Evolutionary conservation across 2,113 vertebrate species (phyloP).

Genomic region (Lasiurus borealis): DNA sequence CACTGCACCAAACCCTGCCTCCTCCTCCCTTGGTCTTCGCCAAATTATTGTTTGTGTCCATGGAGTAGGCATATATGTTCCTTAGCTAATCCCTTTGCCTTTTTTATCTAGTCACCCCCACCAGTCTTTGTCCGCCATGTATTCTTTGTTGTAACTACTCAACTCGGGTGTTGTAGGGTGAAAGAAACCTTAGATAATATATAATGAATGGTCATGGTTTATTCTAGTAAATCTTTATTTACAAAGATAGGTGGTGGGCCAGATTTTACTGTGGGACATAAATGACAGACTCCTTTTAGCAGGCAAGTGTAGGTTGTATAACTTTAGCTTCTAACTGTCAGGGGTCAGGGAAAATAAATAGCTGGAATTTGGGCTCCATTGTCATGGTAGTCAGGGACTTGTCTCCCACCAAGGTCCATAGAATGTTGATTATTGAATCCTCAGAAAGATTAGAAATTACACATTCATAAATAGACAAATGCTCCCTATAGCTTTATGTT

Average conservation of each 20-base stretch:
- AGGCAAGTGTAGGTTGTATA: not conserved
- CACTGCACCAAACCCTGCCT: no score
- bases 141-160: not conserved
- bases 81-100: no score
- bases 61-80: no score
- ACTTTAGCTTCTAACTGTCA: not conserved
- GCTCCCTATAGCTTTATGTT: not conserved
- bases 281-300: not conserved
- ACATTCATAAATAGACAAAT: not conserved
- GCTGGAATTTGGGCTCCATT: not conserved
- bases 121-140: not conserved
- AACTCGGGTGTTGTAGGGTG: not conserved
- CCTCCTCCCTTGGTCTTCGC: no score
- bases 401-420: not conserved
- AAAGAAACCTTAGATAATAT: not conserved
- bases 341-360: not conserved
- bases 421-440: not conserved
- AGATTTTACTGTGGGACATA: not conserved
- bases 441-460: not conserved
- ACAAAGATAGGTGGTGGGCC: not conserved
- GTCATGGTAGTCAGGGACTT: not conserved
- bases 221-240: not conserved
- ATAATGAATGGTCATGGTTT: not conserved
- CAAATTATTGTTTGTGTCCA: no score
- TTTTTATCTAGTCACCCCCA: no score